Evolutionary conservation across 2,797 vertebrate genomes (phyloP).

Genomic region (Aeoliscus strigatus): DNA sequence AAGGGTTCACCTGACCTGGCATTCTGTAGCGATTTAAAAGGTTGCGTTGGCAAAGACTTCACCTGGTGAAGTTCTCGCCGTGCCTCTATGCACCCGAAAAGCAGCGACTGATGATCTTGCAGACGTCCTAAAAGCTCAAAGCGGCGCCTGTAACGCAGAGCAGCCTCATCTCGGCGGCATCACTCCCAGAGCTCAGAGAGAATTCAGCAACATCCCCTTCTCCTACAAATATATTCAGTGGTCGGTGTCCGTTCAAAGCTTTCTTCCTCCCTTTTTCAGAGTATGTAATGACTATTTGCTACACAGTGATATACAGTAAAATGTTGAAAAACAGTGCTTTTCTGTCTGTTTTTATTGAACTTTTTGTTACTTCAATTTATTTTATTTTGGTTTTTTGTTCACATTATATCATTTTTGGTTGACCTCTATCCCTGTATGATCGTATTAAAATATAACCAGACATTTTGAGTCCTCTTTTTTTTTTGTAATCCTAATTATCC

Average conservation of each 20-base stretch:
- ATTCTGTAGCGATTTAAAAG: constrained; percentile 19
- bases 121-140: constrained; percentile 21
- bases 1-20: constrained; percentile 18
- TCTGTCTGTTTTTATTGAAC: constrained; percentile 85
- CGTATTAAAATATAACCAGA: constrained; percentile 98
- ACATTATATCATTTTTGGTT: constrained; percentile 86
- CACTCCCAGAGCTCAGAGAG: constrained; percentile 45
- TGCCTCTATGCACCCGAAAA: constrained; percentile 56
- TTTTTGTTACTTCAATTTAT: constrained; percentile 84
- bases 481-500: constrained; percentile 70
- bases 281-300: constrained; percentile 93
- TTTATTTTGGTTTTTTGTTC: too few relatives aligned
- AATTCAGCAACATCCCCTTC: constrained; percentile 43
- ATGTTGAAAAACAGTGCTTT: constrained; percentile 90
- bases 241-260: constrained; percentile 86
- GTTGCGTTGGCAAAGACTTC: constrained; percentile 37
- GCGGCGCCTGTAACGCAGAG: constrained; percentile 34
- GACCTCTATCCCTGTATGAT: constrained; percentile 89
- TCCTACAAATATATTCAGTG: constrained; percentile 76
- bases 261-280: constrained; percentile 73
- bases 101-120: constrained; percentile 41
- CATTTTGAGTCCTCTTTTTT: constrained; percentile 81
- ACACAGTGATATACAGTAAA: constrained; percentile 87
- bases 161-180: constrained; percentile 38
- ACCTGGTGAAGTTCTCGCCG: constrained; percentile 38